Percentiles rank a stretch among this genome's conserved stretches.
Conservation (phyloP, 1,140 invertebrate species). For the Drosophila trapezifrons region DNA sequence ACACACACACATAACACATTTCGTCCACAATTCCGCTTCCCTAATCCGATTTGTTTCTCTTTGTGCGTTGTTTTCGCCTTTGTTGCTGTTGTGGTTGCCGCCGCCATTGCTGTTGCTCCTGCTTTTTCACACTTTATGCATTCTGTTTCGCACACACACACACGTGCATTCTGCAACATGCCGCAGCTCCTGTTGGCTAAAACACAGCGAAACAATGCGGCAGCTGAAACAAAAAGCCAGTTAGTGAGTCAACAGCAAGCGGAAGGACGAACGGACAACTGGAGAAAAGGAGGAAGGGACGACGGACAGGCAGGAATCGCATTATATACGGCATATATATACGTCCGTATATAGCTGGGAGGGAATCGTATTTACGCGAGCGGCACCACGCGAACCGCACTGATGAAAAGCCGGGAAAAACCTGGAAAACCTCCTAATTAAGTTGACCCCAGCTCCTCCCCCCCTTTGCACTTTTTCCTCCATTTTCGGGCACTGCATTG, state of each 20-base stretch:
- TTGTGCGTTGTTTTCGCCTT: slow-evolving; percentile 54
- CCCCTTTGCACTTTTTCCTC: slow-evolving; percentile 15
- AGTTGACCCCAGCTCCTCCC: slow-evolving; percentile 36
- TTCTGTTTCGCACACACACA: slow-evolving; percentile 43
- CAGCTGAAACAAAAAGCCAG: slow-evolving; percentile 39
- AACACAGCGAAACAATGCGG: slow-evolving; percentile 18
- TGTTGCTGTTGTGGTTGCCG: slow-evolving; percentile 35
- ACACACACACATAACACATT: slow-evolving; percentile 45
- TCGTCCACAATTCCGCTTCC: slow-evolving; percentile 58
- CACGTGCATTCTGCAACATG: slow-evolving; percentile 14
- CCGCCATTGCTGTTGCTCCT: slow-evolving; percentile 30
- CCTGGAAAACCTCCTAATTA: slow-evolving; percentile 69
- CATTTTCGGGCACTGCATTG: slow-evolving; percentile 39
- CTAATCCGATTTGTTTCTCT: slow-evolving; percentile 74
- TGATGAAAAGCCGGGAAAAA: slow-evolving; percentile 52
- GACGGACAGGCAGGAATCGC: slow-evolving; percentile 31
- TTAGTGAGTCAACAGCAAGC: slow-evolving; percentile 36
- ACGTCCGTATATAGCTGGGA: slow-evolving; percentile 1
- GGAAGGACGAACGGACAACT: slow-evolving; percentile 19
- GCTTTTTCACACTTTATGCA: slow-evolving; percentile 73
- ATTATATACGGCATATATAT: slow-evolving; percentile 39
- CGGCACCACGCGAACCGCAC: slow-evolving; percentile 14
- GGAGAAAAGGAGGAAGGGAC: not conserved
- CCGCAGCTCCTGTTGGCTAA: slow-evolving; percentile 11
- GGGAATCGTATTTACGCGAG: slow-evolving; percentile 41